phyloP scores from a whole-genome alignment of 1,140 invertebrate species.

The Panagrolaimus sp. region DNA sequence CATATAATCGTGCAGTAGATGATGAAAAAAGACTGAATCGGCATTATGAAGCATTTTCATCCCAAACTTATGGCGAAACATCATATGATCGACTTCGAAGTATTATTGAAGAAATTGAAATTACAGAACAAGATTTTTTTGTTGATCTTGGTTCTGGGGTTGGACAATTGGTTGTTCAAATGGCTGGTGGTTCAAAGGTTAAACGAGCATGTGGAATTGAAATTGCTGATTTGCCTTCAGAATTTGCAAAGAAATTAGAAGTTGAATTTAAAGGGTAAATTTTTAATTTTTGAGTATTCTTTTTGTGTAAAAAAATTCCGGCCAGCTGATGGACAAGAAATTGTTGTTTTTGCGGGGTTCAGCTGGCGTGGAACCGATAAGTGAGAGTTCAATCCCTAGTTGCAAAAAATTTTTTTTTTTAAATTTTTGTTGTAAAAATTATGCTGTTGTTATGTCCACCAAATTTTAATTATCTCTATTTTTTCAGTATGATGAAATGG shows the following conservation, averaged over 20 bases:
- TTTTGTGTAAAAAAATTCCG: no score
- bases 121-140: slow-evolving; percentile 45
- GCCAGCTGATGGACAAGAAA: no score
- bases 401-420: no score
- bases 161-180: slow-evolving; percentile 50
- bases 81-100: slow-evolving; percentile 44
- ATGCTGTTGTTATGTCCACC: no score
- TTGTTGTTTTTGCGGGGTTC: no score
- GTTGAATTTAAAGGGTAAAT: slow-evolving; percentile 45
- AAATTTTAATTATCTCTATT: no score
- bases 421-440: no score
- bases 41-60: slow-evolving; percentile 55
- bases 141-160: slow-evolving; percentile 53
- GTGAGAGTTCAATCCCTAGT: no score
- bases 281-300: no score
- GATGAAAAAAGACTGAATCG: slow-evolving; percentile 47
- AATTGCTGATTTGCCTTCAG: slow-evolving; percentile 41
- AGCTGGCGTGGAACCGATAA: no score
- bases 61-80: slow-evolving; percentile 55
- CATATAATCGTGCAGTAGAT: slow-evolving; percentile 47
- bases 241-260: slow-evolving; percentile 48
- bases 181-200: slow-evolving; percentile 48
- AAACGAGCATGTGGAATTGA: slow-evolving; percentile 51
- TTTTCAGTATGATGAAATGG: slow-evolving; percentile 50
- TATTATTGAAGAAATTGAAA: slow-evolving; percentile 50